phyloP scores from a whole-genome alignment of 2,113 vertebrate genomes.

The Nothocercus nigrocapillus region DNA sequence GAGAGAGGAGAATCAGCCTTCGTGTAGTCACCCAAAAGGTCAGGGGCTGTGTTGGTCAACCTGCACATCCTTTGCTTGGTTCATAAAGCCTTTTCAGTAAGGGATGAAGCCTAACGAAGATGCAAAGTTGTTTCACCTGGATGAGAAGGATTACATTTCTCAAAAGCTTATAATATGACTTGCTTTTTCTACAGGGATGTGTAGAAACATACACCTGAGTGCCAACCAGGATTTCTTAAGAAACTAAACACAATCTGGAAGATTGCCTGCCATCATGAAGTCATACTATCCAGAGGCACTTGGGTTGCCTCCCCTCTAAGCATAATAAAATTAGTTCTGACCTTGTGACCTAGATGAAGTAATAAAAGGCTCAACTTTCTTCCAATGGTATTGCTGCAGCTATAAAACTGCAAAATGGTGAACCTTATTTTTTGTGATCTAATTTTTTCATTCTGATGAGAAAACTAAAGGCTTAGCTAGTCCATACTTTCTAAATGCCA shows the following conservation, averaged over 20 bases:
- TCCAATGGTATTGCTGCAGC: not conserved
- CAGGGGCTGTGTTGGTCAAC: not conserved
- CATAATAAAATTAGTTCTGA: conserved; percentile 24
- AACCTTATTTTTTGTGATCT: not conserved
- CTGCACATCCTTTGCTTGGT: not conserved
- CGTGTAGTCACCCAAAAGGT: not conserved
- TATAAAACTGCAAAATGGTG: not conserved
- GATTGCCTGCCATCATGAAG: conserved; percentile 23
- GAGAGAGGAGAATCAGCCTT: not conserved
- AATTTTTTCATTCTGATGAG: not conserved
- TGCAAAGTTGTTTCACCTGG: not conserved
- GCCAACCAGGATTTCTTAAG: conserved; percentile 19
- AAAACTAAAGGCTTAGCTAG: not conserved
- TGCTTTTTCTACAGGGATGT: not conserved
- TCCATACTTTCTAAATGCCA: not conserved
- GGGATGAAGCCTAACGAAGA: not conserved
- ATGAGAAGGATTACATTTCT: not conserved
- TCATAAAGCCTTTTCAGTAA: not conserved
- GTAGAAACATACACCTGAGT: not conserved
- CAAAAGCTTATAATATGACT: not conserved
- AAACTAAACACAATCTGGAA: conserved; percentile 23
- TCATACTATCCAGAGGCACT: not conserved
- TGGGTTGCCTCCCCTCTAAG: not conserved
- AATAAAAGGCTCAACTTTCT: conserved; percentile 23
- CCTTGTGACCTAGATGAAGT: conserved; percentile 26